phyloP scores from a whole-genome alignment of 2,113 vertebrate genomes.

The Sus scrofa region T2T-Sscrofa CM000822.6:81941001-81941500 shows the following conservation, averaged over 20 bases:
- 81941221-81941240: fast-evolving
- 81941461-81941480: neutral
- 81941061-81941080: neutral
- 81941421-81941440: neutral
- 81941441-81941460: neutral
- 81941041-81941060: neutral
- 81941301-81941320: neutral
- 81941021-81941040: neutral
- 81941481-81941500: too few species aligned
- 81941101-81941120: neutral
- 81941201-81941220: neutral
- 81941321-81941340: neutral
- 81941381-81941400: neutral
- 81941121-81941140: neutral
- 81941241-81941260: neutral
- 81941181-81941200: neutral
- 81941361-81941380: neutral
- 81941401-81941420: neutral
- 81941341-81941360: neutral
- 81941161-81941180: neutral
- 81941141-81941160: neutral
- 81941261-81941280: neutral
- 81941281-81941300: neutral
- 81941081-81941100: neutral
- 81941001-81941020: neutral